Base-by-base conservation (phyloP, 1,140 invertebrate species). In the Stenopsyche tienmushanensis region DNA sequence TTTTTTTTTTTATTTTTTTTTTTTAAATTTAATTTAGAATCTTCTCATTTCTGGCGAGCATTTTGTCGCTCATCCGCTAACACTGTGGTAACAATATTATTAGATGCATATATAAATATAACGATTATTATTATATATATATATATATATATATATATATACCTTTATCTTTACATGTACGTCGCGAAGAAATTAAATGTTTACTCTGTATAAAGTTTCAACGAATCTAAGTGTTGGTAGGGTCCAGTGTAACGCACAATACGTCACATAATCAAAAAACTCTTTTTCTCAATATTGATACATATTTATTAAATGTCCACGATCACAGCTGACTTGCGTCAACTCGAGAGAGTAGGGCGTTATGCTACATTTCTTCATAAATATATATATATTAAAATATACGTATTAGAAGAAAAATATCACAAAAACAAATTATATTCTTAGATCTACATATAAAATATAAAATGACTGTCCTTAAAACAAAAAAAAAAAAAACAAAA, bases 171-270 rank as follows among this genome's bases (percentile, higher is more conserved):
- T 53, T 59, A 47, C 21, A 62, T 50, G 59, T 52, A 62, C 45
- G 41, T 62, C 59, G 47, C 59, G 39, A 62, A 62, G 41, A 29
- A 44, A 49, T 52, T 62, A 62, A 52, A 62, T 52, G 42, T 65
- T 58, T 65, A 65, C 26, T 65, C 54, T 59, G 64, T 65, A 59
- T 65, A 50, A 52, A 41, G 50, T 57, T 59, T 58, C 41, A 41
- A 58, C 53, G 55, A 65, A 59, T 65, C 54, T 65, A 53, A 65
- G 57, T 65, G 64, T 65, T 59, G 54, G 64, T 65, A 65, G 64
- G 64, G 64, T 65, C 64, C 64, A 65, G 64, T 65, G 64, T 65
- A 65, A 62, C 64, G 64, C 64, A 65, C 64, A 65, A 65, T 65
- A 65, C 57, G 50, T 59, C 64, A 65, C 64, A 65, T 65, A 52